Percentiles rank a stretch among this genome's conserved stretches.
phyloP scores from a whole-genome alignment of 2,888 invertebrate genomes.

The Orgyia antiqua region DNA sequence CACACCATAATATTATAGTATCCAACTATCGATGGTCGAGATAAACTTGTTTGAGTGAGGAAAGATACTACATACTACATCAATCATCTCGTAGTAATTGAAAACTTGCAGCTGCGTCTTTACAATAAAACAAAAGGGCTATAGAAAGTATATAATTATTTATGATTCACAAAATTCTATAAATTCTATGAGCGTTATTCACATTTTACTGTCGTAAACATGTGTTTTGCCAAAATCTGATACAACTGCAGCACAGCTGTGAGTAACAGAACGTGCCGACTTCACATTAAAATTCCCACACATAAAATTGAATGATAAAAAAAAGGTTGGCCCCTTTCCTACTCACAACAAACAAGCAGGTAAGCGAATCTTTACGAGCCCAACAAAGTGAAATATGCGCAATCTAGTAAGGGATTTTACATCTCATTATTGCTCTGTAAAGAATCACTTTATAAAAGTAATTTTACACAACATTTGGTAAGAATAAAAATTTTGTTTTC shows the following conservation, averaged over 20 bases:
- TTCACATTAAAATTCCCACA: conserved; percentile 74
- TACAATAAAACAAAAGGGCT: conserved; percentile 44
- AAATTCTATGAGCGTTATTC: no score
- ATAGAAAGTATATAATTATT: no score
- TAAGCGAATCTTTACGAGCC: conserved; percentile 72
- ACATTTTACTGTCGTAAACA: no score
- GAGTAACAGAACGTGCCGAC: conserved; percentile 55
- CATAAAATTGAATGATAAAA: conserved; percentile 69
- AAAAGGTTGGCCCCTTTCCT: conserved; percentile 64
- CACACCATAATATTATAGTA: conserved; percentile 63
- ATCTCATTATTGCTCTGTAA: conserved; percentile 55
- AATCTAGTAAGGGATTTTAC: conserved; percentile 55
- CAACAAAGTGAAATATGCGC: conserved; percentile 62
- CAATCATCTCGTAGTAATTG: conserved; percentile 63
- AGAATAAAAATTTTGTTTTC: conserved; percentile 49
- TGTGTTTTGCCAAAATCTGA: conserved; percentile 60
- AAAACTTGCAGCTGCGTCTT: conserved; percentile 57
- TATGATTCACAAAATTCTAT: no score
- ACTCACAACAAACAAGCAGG: conserved; percentile 75
- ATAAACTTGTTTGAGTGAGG: conserved; percentile 63
- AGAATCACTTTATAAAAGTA: conserved; percentile 46
- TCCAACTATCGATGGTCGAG: conserved; percentile 55
- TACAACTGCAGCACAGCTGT: conserved; percentile 69
- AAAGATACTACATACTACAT: conserved; percentile 51
- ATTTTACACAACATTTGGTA: conserved; percentile 44